Evolutionary conservation across 2,113 vertebrate genomes (phyloP).

Genomic region (Naja naja): DNA sequence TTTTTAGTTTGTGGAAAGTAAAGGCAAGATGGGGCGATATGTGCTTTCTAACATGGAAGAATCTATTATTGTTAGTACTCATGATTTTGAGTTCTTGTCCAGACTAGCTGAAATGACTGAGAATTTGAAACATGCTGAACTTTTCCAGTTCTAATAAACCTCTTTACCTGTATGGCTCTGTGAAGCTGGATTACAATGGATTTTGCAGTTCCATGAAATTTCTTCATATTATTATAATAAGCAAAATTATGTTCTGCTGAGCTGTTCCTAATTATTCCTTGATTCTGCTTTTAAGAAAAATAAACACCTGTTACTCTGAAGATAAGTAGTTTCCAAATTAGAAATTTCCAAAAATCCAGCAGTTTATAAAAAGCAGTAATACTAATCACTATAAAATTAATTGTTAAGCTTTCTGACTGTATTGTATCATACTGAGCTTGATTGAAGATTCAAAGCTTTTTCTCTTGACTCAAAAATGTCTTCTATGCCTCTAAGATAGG

Average conservation of each 20-base stretch:
- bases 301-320: background rate
- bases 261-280: constrained; percentile 23
- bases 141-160: background rate
- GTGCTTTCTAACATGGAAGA: background rate
- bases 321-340: background rate
- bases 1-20: background rate
- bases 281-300: constrained; percentile 35
- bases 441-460: background rate
- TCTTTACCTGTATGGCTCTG: constrained; percentile 54
- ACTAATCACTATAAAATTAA: background rate
- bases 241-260: background rate
- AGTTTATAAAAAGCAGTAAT: background rate
- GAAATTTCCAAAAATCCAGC: background rate
- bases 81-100: background rate
- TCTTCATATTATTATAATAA: background rate
- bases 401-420: background rate
- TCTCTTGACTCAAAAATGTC: background rate
- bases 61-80: background rate
- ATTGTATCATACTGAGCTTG: background rate
- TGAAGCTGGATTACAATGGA: constrained; percentile 27
- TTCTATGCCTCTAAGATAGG: background rate
- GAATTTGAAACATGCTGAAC: background rate
- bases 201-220: background rate
- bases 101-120: background rate
- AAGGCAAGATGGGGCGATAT: background rate